Evolutionary conservation across 2,797 vertebrate genomes (phyloP).

Genomic region (Manis javanica): DNA sequence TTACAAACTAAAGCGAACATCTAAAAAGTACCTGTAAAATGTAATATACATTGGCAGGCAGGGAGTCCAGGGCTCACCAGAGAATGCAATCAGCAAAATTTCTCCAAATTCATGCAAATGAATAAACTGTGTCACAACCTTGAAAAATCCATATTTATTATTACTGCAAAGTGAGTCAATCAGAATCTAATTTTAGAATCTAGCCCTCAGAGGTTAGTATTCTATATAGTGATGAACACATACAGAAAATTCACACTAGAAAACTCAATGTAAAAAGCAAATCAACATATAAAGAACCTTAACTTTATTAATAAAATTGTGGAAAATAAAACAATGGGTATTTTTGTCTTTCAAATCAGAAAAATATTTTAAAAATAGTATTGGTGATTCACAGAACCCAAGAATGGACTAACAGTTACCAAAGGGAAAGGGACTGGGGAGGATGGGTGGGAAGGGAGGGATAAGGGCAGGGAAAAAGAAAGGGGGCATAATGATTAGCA

Average conservation of each 20-base stretch:
- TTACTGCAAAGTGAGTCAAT: conserved; percentile 16
- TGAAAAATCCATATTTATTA: conserved; percentile 61
- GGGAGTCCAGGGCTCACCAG: not conserved
- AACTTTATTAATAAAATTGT: not conserved
- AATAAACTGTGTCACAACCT: conserved; percentile 49
- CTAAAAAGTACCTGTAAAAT: conserved; percentile 57
- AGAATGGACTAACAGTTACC: too few relatives aligned
- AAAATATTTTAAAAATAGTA: not conserved
- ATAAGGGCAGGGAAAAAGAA: too few relatives aligned
- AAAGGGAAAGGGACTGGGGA: too few relatives aligned
- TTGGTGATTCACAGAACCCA: not conserved
- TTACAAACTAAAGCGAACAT: conserved; percentile 55
- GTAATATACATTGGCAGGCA: conserved; percentile 35
- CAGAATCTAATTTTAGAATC: conserved; percentile 45
- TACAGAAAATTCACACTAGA: conserved; percentile 23
- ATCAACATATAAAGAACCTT: not conserved
- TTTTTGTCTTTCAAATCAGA: not conserved
- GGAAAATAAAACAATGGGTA: not conserved
- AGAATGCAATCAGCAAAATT: conserved; percentile 53
- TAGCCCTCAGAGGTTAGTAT: not conserved
- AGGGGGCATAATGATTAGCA: too few relatives aligned
- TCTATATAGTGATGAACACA: not conserved
- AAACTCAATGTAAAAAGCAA: not conserved
- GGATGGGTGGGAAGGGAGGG: too few relatives aligned
- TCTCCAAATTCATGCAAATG: conserved; percentile 62